Evolutionary conservation across 2,113 vertebrate genomes (phyloP), one percentile per base, ranked within the genome.

Genomic region (Castor canadensis): DNA sequence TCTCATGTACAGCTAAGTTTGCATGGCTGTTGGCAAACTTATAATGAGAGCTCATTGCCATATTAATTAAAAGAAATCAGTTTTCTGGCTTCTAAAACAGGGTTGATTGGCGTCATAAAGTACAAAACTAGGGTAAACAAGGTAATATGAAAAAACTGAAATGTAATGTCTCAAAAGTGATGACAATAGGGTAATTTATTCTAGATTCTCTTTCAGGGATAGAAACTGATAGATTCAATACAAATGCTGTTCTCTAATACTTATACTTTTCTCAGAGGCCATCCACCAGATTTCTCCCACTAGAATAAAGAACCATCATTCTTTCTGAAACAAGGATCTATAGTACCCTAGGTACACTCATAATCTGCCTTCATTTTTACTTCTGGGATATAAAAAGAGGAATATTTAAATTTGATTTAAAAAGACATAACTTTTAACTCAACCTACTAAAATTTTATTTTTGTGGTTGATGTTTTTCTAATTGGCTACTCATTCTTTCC

Each of bases 401-500:
- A 75, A n/a, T 54, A 86, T 32, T 87, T 80, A 67, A 75, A 28
- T 28, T 91, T 84, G 19, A 28, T 92, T 87, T 45, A 92, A 77
- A 84, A 49, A 69, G 17, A 76, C 1, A 90, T 75, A 40, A 71
- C 17, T 87, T 24, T 67, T 73, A 43, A 19, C 40, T 90, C 56
- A 62, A 64, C 40, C 79, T 69, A 5, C 4, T 67, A 93, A 87
- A 95, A 49, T 17, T 66, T 64, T 20, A 54, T 64, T 81, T 80
- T 91, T 94, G 40, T 82, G 84, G 45, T n/a, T 90, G 79, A 94
- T 38, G 24, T 10, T 13, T n/a, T 60, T 84, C 69, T 16, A 93
- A 45, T 0, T 95, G 56, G 7, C 77, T 84, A 60, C 43, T 0
- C 60, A 49, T 45, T 86, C 30, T 93, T 96, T 64, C 64, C 88